These are phyloP conservation scores for Myrmophylax atrothorax DNA, from an alignment of 2,113 vertebrate genomes.

Conservation along the genomic window DNA sequence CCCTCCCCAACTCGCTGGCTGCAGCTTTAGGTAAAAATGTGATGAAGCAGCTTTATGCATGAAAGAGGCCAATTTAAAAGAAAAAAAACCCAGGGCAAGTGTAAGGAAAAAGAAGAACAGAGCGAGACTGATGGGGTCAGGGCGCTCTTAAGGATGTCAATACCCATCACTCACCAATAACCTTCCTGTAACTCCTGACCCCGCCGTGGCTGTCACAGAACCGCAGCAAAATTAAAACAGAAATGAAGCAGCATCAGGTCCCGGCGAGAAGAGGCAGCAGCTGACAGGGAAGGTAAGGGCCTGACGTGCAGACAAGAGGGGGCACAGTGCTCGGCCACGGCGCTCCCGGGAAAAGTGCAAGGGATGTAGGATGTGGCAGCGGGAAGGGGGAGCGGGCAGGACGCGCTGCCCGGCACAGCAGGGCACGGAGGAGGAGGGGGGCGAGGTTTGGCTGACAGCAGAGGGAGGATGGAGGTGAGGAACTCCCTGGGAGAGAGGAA, in stretches of 20 bases:
- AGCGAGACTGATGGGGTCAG: constrained; percentile 59
- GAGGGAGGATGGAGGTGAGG: neutral
- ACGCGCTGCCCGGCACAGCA: neutral
- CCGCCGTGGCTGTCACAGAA: constrained; percentile 9
- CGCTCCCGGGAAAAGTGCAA: neutral
- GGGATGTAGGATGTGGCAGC: neutral
- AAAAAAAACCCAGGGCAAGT: constrained; percentile 37
- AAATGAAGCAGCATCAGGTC: constrained; percentile 23
- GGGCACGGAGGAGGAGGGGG: neutral
- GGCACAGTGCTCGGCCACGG: neutral
- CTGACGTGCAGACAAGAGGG: neutral
- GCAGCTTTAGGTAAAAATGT: neutral
- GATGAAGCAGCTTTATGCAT: constrained; percentile 50
- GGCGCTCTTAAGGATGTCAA: constrained; percentile 43
- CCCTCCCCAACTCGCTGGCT: neutral
- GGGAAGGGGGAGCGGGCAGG: neutral
- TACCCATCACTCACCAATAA: constrained; percentile 66
- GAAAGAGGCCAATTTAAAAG: constrained; percentile 44
- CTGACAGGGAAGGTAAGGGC: constrained; percentile 33
- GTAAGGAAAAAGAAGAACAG: constrained; percentile 53
- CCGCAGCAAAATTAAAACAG: constrained; percentile 49
- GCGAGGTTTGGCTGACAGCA: neutral
- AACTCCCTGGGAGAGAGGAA: neutral
- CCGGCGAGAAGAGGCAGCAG: neutral
- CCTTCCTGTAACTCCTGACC: constrained; percentile 57